phyloP scores from a whole-genome alignment of 2,113 vertebrate genomes.

The Ornithorhynchus anatinus region DNA sequence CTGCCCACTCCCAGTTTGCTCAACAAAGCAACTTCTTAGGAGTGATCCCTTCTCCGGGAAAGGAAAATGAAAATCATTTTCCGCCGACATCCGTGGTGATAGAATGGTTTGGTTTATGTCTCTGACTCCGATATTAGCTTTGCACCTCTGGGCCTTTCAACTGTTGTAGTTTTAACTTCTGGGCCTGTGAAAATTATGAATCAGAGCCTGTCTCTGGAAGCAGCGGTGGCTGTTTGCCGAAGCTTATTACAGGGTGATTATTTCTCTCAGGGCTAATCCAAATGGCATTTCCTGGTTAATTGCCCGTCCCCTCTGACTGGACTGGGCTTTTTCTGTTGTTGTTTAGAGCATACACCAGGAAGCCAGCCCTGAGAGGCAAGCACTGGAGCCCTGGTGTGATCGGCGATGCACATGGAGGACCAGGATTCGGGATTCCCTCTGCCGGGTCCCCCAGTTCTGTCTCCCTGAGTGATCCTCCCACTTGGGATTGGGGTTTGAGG shows the following conservation, averaged over 20 bases:
- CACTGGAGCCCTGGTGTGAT: neutral
- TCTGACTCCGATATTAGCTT: neutral
- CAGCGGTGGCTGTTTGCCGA: conserved; percentile 42
- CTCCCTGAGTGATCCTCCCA: neutral
- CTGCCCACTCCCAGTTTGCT: neutral
- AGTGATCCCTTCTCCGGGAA: too few relatives aligned
- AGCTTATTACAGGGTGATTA: conserved; percentile 54
- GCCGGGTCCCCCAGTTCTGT: accelerated
- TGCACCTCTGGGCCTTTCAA: neutral
- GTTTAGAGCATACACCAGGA: neutral
- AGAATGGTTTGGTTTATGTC: neutral
- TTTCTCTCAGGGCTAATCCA: conserved; percentile 51
- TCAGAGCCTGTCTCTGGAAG: neutral
- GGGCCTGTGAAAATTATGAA: conserved; percentile 31
- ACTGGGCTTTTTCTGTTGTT: conserved; percentile 2
- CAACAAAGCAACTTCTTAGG: neutral
- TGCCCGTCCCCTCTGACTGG: conserved; percentile 12
- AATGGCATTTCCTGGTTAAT: conserved; percentile 41
- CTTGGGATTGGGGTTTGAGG: neutral
- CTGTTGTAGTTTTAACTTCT: conserved; percentile 20
- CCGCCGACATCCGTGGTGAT: neutral
- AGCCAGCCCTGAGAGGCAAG: neutral
- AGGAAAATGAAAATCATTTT: neutral
- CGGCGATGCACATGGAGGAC: neutral
- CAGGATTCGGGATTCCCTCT: neutral